phyloP scores from a whole-genome alignment of 2,113 vertebrate species.

The Poicephalus gulielmi region DNA sequence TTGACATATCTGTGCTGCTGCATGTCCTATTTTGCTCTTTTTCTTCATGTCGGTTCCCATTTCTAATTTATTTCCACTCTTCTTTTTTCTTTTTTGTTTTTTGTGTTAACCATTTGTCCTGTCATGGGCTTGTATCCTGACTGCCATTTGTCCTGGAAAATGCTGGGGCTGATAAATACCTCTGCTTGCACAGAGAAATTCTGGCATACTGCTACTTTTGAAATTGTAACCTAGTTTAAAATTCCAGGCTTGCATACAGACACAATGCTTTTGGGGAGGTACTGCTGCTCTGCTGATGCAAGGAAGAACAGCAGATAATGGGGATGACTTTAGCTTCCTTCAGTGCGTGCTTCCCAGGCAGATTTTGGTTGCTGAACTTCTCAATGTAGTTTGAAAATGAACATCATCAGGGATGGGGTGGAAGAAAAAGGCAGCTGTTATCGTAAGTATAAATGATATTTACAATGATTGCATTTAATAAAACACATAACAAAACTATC shows the following conservation, averaged over 20 bases:
- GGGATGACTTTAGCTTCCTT: not conserved
- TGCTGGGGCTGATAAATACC: not conserved
- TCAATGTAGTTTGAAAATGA: not conserved
- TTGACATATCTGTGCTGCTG: not conserved
- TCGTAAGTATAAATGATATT: not conserved
- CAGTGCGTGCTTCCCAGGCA: not conserved
- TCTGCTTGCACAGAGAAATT: constrained; percentile 11
- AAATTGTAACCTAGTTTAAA: constrained; percentile 36
- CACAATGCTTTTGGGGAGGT: not conserved
- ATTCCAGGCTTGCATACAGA: not conserved
- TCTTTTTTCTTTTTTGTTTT: not conserved
- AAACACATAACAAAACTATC: not conserved
- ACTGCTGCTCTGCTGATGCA: not conserved
- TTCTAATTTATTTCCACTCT: not conserved
- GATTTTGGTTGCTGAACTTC: not conserved
- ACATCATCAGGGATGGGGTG: not conserved
- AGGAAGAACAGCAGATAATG: not conserved
- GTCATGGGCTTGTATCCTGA: not conserved
- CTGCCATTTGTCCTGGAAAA: not conserved
- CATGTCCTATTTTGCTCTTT: not conserved
- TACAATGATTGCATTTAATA: not conserved
- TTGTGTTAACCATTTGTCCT: not conserved
- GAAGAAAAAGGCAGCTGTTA: not conserved
- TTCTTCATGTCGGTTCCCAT: not conserved
- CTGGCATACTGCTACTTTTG: not conserved